Evolutionary conservation across 2,888 invertebrate genomes (phyloP).

Genomic region (Itoplectis maculator): DNA sequence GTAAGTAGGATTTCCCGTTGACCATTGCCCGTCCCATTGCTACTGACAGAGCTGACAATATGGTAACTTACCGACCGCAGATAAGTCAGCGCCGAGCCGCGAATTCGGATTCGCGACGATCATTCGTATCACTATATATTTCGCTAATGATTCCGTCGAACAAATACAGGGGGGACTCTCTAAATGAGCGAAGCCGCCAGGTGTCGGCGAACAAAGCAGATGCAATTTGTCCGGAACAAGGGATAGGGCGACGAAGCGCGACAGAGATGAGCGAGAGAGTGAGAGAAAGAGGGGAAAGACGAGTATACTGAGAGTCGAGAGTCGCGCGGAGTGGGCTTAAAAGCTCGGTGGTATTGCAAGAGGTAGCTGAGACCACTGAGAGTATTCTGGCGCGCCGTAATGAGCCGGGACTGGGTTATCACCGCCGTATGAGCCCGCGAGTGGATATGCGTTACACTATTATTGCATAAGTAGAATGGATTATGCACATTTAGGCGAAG

Average conservation of each 20-base stretch:
- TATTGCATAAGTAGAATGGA: slow-evolving; percentile 52
- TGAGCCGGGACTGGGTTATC: slow-evolving; percentile 53
- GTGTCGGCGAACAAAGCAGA: slow-evolving; percentile 38
- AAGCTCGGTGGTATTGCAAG: slow-evolving; percentile 54
- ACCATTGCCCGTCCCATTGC: neutral
- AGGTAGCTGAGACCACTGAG: slow-evolving; percentile 35
- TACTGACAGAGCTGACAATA: neutral
- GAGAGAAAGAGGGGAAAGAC: too few relatives aligned
- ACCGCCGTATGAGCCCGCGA: slow-evolving; percentile 50
- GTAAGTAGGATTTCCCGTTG: neutral
- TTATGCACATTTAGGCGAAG: slow-evolving; percentile 43
- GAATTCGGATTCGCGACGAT: neutral
- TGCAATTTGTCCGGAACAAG: slow-evolving; percentile 38
- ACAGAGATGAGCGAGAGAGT: slow-evolving; percentile 6
- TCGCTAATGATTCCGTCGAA: slow-evolving; percentile 46
- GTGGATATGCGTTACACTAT: slow-evolving; percentile 52
- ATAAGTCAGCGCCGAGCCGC: neutral
- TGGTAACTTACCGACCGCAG: slow-evolving; percentile 5
- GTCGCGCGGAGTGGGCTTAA: slow-evolving; percentile 50
- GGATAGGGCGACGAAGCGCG: neutral
- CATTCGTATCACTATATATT: neutral
- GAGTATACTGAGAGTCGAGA: slow-evolving; percentile 42
- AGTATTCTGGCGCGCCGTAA: slow-evolving; percentile 47
- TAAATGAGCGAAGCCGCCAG: slow-evolving; percentile 29
- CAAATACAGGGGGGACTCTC: neutral